These are phyloP conservation scores for Cavia porcellus DNA, from an alignment of 2,113 vertebrate species.

Conservation along the genomic window DNA sequence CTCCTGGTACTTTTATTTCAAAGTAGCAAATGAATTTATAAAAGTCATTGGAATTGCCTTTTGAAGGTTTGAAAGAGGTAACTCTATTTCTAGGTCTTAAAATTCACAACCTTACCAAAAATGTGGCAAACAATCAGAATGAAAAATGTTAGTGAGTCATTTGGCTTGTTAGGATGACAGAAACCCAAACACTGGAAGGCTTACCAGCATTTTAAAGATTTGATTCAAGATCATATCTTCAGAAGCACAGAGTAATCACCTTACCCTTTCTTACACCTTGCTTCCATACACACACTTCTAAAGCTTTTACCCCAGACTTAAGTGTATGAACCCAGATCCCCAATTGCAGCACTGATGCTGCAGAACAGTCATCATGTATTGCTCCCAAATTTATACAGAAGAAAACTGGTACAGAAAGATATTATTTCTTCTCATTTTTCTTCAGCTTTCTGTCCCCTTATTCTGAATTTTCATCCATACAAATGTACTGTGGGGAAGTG, in stretches of 20 bases:
- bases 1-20: background rate
- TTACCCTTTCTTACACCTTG: background rate
- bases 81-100: conserved; percentile 4
- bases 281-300: background rate
- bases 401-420: background rate
- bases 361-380: background rate
- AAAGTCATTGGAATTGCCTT: background rate
- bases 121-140: background rate
- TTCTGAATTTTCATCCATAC: background rate
- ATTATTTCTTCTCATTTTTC: background rate
- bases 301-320: background rate
- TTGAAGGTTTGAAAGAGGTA: background rate
- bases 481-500: too few relatives aligned
- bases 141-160: background rate
- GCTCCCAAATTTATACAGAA: background rate
- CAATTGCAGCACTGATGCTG: background rate
- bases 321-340: background rate
- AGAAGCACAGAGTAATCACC: background rate
- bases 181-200: background rate
- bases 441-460: background rate
- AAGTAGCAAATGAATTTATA: background rate
- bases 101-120: conserved; percentile 3
- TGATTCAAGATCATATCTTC: background rate
- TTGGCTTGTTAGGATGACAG: background rate
- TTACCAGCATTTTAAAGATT: background rate